Conservation (phyloP, 2,797 vertebrate genomes). For the Sebastiscus tertius region DNA sequence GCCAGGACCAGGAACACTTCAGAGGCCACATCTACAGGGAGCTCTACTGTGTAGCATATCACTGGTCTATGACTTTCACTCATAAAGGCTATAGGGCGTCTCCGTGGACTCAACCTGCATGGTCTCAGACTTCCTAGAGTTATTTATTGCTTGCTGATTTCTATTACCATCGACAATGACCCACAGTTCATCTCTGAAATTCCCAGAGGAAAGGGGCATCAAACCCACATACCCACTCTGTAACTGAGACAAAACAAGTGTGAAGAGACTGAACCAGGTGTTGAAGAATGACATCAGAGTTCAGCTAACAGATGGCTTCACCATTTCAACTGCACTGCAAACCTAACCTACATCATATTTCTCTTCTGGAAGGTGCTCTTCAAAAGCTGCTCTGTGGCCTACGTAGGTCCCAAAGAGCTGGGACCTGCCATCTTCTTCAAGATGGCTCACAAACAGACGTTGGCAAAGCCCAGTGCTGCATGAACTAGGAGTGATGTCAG, state of each 20-base stretch:
- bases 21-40: not conserved
- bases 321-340: slow-evolving; percentile 4
- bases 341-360: not conserved
- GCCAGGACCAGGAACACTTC: not conserved
- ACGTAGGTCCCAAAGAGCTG: slow-evolving; percentile 1
- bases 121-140: not conserved
- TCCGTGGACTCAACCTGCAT: not conserved
- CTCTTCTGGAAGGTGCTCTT: not conserved
- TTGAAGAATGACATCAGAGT: slow-evolving; percentile 3
- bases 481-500: slow-evolving; percentile 11
- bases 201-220: not conserved
- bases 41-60: not conserved
- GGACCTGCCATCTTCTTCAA: not conserved
- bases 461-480: slow-evolving; percentile 16
- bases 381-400: slow-evolving; percentile 4
- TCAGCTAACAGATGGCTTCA: slow-evolving; percentile 27
- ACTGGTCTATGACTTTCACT: not conserved
- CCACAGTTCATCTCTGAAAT: not conserved
- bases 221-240: not conserved
- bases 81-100: not conserved
- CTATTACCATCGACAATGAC: not conserved
- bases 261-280: slow-evolving; percentile 12
- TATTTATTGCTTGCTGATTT: not conserved
- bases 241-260: not conserved
- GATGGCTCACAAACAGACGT: slow-evolving; percentile 14